Evolutionary conservation across 2,888 invertebrate genomes (phyloP).

Genomic region (Oscheius sp.): DNA sequence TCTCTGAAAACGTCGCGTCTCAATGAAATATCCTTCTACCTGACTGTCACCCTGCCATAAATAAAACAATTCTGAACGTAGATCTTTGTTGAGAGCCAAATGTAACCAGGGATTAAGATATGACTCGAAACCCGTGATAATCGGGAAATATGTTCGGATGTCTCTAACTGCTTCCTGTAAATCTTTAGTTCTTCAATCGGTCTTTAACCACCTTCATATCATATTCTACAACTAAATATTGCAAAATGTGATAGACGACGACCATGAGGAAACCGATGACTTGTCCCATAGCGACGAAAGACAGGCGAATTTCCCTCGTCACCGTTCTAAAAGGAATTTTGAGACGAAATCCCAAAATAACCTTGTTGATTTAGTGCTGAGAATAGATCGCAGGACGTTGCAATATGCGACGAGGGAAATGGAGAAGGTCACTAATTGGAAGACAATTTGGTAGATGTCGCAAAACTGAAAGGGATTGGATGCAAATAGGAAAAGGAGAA

Average conservation of each 20-base stretch:
- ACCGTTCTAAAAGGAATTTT: background rate
- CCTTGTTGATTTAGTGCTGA: conserved; percentile 12
- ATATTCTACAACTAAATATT: conserved; percentile 4
- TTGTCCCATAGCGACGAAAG: conserved; percentile 17
- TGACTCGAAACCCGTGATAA: conserved; percentile 19
- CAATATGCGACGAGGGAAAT: conserved; percentile 11
- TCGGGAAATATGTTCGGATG: conserved; percentile 18
- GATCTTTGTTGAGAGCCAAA: conserved; percentile 21
- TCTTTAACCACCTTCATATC: background rate
- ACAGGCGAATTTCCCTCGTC: conserved; percentile 9
- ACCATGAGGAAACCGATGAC: conserved; percentile 12
- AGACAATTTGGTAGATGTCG: conserved; percentile 14
- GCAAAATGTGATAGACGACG: conserved; percentile 13
- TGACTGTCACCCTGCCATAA: background rate
- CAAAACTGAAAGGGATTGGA: conserved; percentile 5
- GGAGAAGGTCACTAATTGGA: conserved; percentile 15
- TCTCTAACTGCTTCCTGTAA: conserved; percentile 8
- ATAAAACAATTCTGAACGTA: background rate
- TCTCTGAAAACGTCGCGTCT: background rate
- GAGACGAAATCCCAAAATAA: background rate
- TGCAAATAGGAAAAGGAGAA: background rate
- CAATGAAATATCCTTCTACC: background rate
- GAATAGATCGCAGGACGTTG: background rate
- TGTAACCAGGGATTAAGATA: conserved; percentile 18
- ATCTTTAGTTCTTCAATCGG: background rate